Conservation (phyloP, 2,797 vertebrate genomes). For the Meriones psammophilus region DNA sequence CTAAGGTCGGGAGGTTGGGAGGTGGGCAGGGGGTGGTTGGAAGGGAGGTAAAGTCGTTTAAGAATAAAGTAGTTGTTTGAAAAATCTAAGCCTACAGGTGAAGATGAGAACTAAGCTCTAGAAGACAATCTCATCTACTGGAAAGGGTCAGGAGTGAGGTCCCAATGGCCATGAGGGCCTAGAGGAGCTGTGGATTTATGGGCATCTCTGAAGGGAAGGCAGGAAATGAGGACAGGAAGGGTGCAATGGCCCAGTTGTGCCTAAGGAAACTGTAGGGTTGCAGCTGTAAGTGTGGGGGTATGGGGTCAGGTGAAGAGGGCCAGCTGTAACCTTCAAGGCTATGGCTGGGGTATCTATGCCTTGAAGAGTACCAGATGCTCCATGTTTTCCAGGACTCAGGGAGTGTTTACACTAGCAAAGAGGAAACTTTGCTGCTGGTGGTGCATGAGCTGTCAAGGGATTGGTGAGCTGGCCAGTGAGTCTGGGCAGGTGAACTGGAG, state of each 20-base stretch:
- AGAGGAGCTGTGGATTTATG: background rate
- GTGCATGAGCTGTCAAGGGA: background rate
- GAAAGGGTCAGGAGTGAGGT: no score
- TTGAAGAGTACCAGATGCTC: background rate
- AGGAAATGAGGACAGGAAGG: no score
- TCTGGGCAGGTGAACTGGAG: background rate
- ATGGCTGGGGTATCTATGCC: background rate
- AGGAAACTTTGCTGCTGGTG: background rate
- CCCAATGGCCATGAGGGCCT: background rate
- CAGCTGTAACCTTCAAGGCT: background rate
- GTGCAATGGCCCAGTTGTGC: background rate
- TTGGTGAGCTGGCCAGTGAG: background rate
- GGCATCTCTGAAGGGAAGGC: background rate
- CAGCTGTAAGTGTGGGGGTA: background rate
- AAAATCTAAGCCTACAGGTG: no score
- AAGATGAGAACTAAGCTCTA: background rate
- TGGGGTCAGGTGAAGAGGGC: background rate
- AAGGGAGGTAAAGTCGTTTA: no score
- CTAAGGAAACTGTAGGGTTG: background rate
- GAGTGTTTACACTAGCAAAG: background rate
- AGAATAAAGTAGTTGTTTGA: no score
- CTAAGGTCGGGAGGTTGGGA: no score
- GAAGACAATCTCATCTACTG: background rate
- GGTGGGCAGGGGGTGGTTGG: no score
- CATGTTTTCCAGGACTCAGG: background rate